These are phyloP conservation scores for Malurus leucopterus DNA, from an alignment of 2,797 vertebrate genomes.

Conservation along the genomic window DNA sequence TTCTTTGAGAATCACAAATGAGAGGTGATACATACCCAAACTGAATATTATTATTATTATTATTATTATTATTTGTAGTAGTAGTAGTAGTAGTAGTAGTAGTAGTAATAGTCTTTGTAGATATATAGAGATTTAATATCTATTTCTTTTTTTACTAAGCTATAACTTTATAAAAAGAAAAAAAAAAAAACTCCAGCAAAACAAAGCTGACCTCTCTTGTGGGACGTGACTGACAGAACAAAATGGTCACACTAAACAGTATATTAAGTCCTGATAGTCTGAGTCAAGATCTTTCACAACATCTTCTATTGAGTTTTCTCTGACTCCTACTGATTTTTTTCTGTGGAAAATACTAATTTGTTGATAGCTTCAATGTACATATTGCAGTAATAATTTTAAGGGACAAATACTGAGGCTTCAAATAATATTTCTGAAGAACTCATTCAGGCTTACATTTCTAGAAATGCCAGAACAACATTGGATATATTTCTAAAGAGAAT, in stretches of 20 bases:
- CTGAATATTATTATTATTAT: neutral
- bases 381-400: neutral
- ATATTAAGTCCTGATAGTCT: neutral
- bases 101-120: neutral
- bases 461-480: neutral
- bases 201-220: neutral
- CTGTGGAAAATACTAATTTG: neutral
- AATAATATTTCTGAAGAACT: neutral
- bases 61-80: neutral
- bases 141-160: neutral
- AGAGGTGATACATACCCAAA: rapidly evolving
- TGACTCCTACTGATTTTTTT: neutral
- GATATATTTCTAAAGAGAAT: neutral
- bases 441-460: neutral
- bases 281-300: neutral
- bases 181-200: neutral
- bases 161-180: neutral
- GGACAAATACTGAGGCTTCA: neutral
- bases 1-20: neutral
- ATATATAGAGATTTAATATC: neutral
- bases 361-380: neutral
- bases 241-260: neutral
- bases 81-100: no score
- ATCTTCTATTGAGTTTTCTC: neutral
- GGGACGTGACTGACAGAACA: neutral